Percentiles rank a stretch among this genome's conserved stretches.
phyloP scores from a whole-genome alignment of 1,140 invertebrate genomes.

The Battus philenor region DNA sequence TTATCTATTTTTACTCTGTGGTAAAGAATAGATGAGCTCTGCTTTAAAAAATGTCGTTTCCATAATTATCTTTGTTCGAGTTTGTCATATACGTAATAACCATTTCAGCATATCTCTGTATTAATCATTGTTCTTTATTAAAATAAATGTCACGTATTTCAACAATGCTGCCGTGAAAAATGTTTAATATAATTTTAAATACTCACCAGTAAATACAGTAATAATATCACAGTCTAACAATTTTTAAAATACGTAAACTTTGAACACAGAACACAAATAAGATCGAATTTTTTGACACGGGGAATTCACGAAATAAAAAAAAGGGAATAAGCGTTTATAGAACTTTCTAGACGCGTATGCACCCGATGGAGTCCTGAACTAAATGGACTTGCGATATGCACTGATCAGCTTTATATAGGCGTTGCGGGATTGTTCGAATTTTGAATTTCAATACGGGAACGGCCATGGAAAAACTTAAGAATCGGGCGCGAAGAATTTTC shows the following conservation, averaged over 20 bases:
- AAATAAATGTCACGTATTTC: no score
- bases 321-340: background rate
- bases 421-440: slow-evolving; percentile 8
- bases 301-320: slow-evolving; percentile 1
- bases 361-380: slow-evolving; percentile 7
- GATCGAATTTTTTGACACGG: background rate
- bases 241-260: background rate
- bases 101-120: no score
- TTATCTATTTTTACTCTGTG: no score
- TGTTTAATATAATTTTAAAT: no score
- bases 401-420: slow-evolving; percentile 11
- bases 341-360: slow-evolving; percentile 9
- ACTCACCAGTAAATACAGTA: no score
- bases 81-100: no score
- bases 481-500: background rate
- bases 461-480: slow-evolving; percentile 1
- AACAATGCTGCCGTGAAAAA: no score
- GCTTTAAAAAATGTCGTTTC: no score
- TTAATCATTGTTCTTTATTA: no score
- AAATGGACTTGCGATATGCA: slow-evolving; percentile 11
- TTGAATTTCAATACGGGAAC: slow-evolving; percentile 5
- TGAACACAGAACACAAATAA: slow-evolving; percentile 5
- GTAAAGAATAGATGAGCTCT: no score
- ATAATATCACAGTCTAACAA: slow-evolving; percentile 8
- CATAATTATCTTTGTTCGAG: no score